phyloP scores from a whole-genome alignment of 2,797 vertebrate species.

The Salarias fasciatus region DNA sequence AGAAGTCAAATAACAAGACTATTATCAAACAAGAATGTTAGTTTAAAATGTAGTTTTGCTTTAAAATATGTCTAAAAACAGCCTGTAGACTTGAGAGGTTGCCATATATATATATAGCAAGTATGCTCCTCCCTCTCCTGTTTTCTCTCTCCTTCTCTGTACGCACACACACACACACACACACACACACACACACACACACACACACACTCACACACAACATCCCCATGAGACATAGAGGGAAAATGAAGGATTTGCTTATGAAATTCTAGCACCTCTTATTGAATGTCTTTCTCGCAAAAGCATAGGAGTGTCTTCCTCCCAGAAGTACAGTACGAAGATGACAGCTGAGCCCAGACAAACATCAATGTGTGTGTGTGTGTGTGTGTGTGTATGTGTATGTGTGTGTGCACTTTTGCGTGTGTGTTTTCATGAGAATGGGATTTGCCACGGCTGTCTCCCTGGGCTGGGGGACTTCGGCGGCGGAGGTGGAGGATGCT shows the following conservation, averaged over 20 bases:
- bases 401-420: slow-evolving; percentile 26
- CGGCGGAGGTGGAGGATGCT: slow-evolving; percentile 71
- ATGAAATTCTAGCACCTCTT: slow-evolving; percentile 61
- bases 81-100: too few relatives aligned
- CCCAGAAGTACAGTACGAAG: slow-evolving; percentile 64
- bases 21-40: too few relatives aligned
- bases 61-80: background rate
- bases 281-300: slow-evolving; percentile 48
- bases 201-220: slow-evolving; percentile 31
- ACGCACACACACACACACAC: slow-evolving; percentile 7
- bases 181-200: slow-evolving; percentile 8
- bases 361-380: slow-evolving; percentile 51
- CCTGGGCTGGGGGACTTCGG: slow-evolving; percentile 63
- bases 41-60: slow-evolving; percentile 9
- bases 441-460: slow-evolving; percentile 80
- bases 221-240: slow-evolving; percentile 41
- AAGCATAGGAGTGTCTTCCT: slow-evolving; percentile 47
- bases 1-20: slow-evolving; percentile 11
- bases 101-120: slow-evolving; percentile 48
- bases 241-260: slow-evolving; percentile 67
- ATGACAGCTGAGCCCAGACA: slow-evolving; percentile 66
- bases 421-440: slow-evolving; percentile 69
- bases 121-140: slow-evolving; percentile 32
- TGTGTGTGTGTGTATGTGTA: slow-evolving; percentile 10
- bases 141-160: slow-evolving; percentile 23